Conservation (phyloP, 1,140 invertebrate species). For the Belonocnema kinseyi region DNA sequence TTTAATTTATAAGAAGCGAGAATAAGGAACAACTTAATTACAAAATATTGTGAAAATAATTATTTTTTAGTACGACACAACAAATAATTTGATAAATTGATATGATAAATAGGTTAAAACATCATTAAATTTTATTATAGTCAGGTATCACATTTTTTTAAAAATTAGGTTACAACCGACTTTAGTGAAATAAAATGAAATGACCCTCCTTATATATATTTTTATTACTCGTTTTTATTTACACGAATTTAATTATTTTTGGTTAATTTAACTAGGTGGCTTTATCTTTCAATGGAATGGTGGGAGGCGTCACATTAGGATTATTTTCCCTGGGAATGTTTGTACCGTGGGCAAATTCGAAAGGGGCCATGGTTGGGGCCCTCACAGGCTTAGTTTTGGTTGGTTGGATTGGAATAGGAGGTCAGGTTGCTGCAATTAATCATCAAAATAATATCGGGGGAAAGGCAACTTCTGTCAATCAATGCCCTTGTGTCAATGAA, state of each 20-base stretch:
- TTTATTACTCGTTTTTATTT: background rate
- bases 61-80: no score
- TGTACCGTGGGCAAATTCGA: conserved; percentile 88
- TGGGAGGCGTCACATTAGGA: conserved; percentile 90
- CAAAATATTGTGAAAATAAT: no score
- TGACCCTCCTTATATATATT: no score
- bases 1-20: no score
- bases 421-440: conserved; percentile 78
- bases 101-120: no score
- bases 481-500: conserved; percentile 73
- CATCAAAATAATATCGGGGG: conserved; percentile 70
- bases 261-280: conserved; percentile 78
- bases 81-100: no score
- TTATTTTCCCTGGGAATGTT: conserved; percentile 93
- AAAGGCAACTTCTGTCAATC: conserved; percentile 71
- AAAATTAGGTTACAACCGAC: no score
- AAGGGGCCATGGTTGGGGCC: conserved; percentile 83
- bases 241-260: conserved; percentile 37
- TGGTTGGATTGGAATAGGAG: conserved; percentile 85
- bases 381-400: conserved; percentile 79
- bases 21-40: no score
- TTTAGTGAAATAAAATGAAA: no score
- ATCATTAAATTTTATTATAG: no score
- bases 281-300: conserved; percentile 90
- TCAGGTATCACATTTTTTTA: no score